Evolutionary conservation across 2,797 vertebrate species (phyloP).

Genomic region (Cheracebus regulus): DNA sequence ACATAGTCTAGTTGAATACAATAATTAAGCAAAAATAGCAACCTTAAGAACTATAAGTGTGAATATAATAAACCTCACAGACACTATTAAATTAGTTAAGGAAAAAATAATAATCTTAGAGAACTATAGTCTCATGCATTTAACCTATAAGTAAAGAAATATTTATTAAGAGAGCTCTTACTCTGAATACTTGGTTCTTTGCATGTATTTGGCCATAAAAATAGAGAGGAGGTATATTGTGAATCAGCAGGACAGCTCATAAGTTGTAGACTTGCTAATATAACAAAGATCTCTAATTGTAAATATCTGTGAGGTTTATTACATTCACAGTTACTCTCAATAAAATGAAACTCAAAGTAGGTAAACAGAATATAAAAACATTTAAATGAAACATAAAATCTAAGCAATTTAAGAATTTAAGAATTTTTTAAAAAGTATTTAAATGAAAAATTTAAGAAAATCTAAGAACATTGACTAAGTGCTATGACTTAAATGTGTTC

Average conservation of each 20-base stretch:
- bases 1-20: background rate
- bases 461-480: background rate
- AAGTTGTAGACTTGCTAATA: background rate
- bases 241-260: background rate
- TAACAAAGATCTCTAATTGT: background rate
- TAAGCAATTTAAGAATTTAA: background rate
- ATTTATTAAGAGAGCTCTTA: background rate
- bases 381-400: background rate
- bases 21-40: background rate
- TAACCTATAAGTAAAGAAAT: background rate
- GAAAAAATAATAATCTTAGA: background rate
- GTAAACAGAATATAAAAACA: background rate
- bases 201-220: background rate
- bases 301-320: background rate
- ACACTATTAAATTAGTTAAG: background rate
- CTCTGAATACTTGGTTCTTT: background rate
- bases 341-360: background rate
- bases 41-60: background rate
- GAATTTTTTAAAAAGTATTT: background rate
- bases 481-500: background rate
- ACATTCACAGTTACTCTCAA: background rate
- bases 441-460: background rate
- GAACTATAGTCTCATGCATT: background rate
- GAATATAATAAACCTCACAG: too few relatives aligned
- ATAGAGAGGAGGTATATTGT: rapidly evolving